These are phyloP conservation scores for Apostichopus japonicus DNA, from an alignment of 35 echinoderm and acorn worm genomes.

Conservation along the genomic window DNA sequence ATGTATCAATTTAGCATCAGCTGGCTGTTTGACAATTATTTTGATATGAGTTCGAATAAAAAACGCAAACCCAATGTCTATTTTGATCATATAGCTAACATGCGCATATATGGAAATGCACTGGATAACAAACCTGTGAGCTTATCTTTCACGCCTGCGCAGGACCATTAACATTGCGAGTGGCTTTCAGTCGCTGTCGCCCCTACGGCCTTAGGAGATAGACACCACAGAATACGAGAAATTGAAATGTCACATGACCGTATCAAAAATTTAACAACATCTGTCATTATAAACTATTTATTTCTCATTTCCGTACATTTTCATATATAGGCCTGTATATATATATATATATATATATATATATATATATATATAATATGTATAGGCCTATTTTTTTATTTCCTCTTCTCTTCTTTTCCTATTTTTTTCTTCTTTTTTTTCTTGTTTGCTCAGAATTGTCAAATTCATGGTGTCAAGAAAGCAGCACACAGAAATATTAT, in stretches of 20 bases:
- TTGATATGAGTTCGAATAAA: too few relatives aligned
- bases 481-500: background rate
- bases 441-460: background rate
- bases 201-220: conserved; percentile 16
- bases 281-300: conserved; percentile 28
- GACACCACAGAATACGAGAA: background rate
- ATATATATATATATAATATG: too few relatives aligned
- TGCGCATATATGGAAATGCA: too few relatives aligned
- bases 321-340: too few relatives aligned
- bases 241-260: conserved; percentile 45
- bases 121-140: background rate
- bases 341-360: too few relatives aligned
- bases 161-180: background rate
- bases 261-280: conserved; percentile 41
- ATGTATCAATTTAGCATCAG: too few relatives aligned
- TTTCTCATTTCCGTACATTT: background rate
- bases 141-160: background rate
- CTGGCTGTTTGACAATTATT: too few relatives aligned
- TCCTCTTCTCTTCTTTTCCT: background rate
- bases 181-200: background rate
- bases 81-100: too few relatives aligned
- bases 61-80: too few relatives aligned
- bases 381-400: too few relatives aligned
- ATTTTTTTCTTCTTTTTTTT: background rate
- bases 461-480: background rate